Conservation (phyloP, 2,113 vertebrate species). For the Choloepus hoffmanni region DNA sequence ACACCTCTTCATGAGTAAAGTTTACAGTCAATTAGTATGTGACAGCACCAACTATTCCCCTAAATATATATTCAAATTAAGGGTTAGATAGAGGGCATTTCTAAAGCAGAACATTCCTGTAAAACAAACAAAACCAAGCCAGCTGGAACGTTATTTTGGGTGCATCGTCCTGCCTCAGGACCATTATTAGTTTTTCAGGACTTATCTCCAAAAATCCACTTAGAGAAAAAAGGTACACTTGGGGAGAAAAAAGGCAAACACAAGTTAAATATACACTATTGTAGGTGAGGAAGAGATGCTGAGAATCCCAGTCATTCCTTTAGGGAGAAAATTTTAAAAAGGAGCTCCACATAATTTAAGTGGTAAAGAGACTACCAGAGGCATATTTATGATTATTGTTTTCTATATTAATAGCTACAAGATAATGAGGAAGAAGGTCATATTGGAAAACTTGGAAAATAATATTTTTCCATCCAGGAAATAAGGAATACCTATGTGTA, state of each 20-base stretch:
- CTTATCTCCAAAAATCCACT: conserved; percentile 48
- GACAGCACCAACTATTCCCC: conserved; percentile 64
- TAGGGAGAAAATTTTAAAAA: neutral
- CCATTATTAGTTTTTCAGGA: conserved; percentile 67
- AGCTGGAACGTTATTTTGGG: conserved; percentile 75
- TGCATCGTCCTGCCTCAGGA: conserved; percentile 47
- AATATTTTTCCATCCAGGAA: neutral
- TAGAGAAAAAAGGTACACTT: conserved; percentile 17
- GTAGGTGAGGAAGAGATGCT: neutral
- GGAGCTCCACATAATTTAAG: neutral
- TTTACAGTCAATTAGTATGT: conserved; percentile 57
- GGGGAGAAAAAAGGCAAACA: neutral
- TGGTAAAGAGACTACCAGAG: neutral
- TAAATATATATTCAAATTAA: conserved; percentile 79
- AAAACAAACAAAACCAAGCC: conserved; percentile 61
- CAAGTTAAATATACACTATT: neutral
- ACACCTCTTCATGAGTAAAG: conserved; percentile 68
- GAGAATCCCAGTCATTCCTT: neutral
- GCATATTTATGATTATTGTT: neutral
- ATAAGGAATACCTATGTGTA: neutral
- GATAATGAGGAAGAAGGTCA: neutral
- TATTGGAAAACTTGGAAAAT: conserved; percentile 5
- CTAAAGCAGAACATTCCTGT: conserved; percentile 54
- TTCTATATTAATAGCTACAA: neutral
- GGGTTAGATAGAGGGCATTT: conserved; percentile 61